Evolutionary conservation across 1,140 invertebrate species (phyloP).

Genomic region (Trypoxylus dichotomus): DNA sequence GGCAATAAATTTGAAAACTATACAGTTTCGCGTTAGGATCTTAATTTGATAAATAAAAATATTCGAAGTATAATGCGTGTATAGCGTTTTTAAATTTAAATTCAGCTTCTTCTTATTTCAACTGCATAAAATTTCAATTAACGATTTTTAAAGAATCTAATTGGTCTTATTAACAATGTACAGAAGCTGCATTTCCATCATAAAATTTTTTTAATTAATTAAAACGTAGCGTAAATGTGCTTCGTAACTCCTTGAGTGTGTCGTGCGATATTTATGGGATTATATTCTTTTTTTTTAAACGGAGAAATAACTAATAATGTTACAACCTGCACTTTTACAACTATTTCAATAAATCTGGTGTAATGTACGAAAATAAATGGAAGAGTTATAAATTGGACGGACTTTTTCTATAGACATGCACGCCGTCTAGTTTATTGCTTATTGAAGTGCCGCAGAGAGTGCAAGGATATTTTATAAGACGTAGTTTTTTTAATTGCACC

Average conservation of each 20-base stretch:
- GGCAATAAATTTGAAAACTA: neutral
- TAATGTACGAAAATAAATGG: neutral
- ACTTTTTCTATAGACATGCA: neutral
- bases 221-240: neutral
- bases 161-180: neutral
- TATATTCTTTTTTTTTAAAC: neutral
- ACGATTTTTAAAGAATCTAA: constrained; percentile 1
- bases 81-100: neutral
- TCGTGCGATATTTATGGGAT: neutral
- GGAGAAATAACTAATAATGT: neutral
- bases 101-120: neutral
- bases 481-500: constrained; percentile 4
- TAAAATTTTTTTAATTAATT: neutral
- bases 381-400: neutral
- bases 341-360: constrained; percentile 13
- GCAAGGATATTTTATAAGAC: constrained; percentile 17
- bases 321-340: neutral
- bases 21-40: neutral
- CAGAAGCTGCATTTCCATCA: neutral
- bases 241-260: neutral
- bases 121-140: constrained; percentile 18
- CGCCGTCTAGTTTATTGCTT: constrained; percentile 13
- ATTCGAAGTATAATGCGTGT: neutral
- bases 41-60: neutral
- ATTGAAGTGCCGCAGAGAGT: constrained; percentile 1